Conservation (phyloP, 1,140 invertebrate genomes). For the Hyles vespertilio region DNA sequence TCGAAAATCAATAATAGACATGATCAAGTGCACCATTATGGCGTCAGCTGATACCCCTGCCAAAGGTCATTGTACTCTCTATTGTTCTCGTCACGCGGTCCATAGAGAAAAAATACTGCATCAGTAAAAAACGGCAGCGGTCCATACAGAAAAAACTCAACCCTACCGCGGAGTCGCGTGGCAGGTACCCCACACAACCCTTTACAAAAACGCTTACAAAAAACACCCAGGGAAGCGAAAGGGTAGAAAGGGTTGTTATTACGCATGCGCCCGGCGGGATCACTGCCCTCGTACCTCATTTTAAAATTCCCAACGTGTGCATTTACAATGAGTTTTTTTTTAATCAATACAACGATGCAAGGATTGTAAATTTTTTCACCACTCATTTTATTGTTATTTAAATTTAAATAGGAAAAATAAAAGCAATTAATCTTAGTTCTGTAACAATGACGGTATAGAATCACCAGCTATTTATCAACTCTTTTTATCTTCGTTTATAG, state of each 20-base stretch:
- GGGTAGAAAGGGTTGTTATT: conserved; percentile 71
- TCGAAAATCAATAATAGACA: conserved; percentile 58
- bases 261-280: conserved; percentile 66
- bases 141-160: conserved; percentile 65
- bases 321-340: conserved; percentile 17
- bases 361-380: too few species aligned
- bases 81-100: conserved; percentile 46
- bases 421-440: too few species aligned
- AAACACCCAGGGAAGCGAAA: conserved; percentile 67
- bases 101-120: conserved; percentile 57
- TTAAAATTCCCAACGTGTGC: conserved; percentile 43
- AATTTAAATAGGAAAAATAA: too few species aligned
- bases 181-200: conserved; percentile 72
- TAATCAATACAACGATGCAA: neutral
- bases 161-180: conserved; percentile 55
- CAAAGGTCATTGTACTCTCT: conserved; percentile 68
- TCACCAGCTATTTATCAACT: too few species aligned
- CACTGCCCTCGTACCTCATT: conserved; percentile 65
- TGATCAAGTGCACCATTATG: conserved; percentile 66
- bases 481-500: too few species aligned
- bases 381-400: too few species aligned
- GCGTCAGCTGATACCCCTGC: conserved; percentile 64
- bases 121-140: conserved; percentile 51
- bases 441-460: too few species aligned
- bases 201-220: conserved; percentile 70